Base-by-base conservation (phyloP, 2,113 vertebrate genomes). In the Sceloporus undulatus region DNA sequence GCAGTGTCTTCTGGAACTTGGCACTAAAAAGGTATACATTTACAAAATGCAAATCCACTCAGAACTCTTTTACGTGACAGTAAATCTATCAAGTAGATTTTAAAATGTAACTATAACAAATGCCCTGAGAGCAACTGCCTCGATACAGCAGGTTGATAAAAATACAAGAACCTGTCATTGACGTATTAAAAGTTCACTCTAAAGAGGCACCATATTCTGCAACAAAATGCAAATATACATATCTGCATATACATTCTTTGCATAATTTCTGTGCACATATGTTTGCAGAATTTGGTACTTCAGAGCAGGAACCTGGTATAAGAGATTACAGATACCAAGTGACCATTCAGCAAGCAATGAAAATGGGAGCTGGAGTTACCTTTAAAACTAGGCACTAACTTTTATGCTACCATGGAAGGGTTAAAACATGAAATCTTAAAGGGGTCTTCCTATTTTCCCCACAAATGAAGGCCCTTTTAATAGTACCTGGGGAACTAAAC, bases 31-130 rank as follows among this genome's bases (percentile, higher is more conserved):
- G 92, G 5, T 86, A 83, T n/a, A n/a, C 48, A 13, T 9, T 81
- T 87, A 94, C 90, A 85, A 90, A 93, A 91, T 90, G 94, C 91
- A 95, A 62, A 88, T 94, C 66, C 82, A 89, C 8, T 91, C 91
- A 95, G 91, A 96, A 95, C 91, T 16, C 92, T 54, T 91, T 92
- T 84, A 48, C 73, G 82, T 91, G 89, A 85, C 56, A 79, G 78
- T 42, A 94, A 96, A 96, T 96, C 95, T 96, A 97, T 89, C 95
- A 95, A 95, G 96, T 54, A 96, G 94, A 96, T 95, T n/a, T 85
- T 91, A 85, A 38, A 21, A 21, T 48, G 77, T 11, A 77, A 66
- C 7, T 40, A 40, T 78, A 86, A 74, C 1, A 5, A 10, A 25
- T 65, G 29, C 9, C 83, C 89, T 25, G 79, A 40, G 84, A 29